Evolutionary conservation across 92 coral and sea anemone species (phyloP), one percentile per base, ranked within the genome.

Genomic region (Pocillopora grandis): DNA sequence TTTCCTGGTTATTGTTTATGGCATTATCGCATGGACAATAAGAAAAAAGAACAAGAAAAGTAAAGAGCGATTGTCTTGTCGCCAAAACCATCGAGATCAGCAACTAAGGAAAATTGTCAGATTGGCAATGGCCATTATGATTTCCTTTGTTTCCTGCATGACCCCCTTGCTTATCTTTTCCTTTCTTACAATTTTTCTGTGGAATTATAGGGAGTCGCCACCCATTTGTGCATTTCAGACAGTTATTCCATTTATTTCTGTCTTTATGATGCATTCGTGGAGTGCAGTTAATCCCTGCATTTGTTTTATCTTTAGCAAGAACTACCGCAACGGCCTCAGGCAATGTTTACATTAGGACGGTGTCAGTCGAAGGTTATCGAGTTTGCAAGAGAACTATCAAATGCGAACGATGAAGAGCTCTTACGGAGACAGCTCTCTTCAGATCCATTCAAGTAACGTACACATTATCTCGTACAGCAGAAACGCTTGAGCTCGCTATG

Each of bases 241-340:
- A 15, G 27, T 36, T n/a, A 33, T 71, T 9, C 23, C 55, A 71
- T 71, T 71, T 56, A 37, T 37, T 49, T 19, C 56, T 36, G 0
- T 4, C 3, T 71, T 71, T 5, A 36, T 71, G 56, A 1, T 49
- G n/a, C 14, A 71, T 71, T 71, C 76, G n/a, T 36, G 55, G 56
- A 36, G 56, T 21, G 76, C 76, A 18, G 58, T 71, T 3, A 71
- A 71, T 18, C 76, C 76, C 2, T 71, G 76, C 58, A 36, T 71
- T 13, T 71, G 58, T 71, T 71, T 71, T 6, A 71, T 36, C 9
- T 71, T 35, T 33, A 49, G 3, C 19, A 37, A 71, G 58, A 37
- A 33, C 20, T 71, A 71, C 21, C 55, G 58, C 18, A n/a, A 36
- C 9, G 55, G 56, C 18, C 58, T 31, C 5, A 36, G 13, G 23